Percentiles rank a stretch among this genome's conserved stretches.
Conservation (phyloP, 2,113 vertebrate genomes). For the Apeltes quadracus region DNA sequence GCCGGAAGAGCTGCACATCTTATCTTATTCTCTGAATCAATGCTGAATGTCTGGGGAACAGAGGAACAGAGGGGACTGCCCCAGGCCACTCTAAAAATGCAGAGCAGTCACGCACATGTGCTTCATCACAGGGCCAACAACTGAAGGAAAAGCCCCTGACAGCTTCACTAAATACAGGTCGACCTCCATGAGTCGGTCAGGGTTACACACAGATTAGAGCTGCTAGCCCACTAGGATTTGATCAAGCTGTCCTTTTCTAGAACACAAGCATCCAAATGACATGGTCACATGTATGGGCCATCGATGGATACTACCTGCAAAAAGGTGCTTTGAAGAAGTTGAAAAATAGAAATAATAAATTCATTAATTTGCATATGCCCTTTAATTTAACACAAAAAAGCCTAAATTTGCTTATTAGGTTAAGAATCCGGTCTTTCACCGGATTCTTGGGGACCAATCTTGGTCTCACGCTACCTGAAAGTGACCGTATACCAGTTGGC, state of each 20-base stretch:
- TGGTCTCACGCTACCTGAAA: no score
- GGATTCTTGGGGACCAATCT: no score
- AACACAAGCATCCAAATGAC: background rate
- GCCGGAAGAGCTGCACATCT: conserved; percentile 45
- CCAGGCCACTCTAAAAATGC: conserved; percentile 55
- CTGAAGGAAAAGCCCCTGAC: conserved; percentile 41
- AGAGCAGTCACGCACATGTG: conserved; percentile 78
- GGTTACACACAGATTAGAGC: background rate
- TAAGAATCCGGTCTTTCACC: no score
- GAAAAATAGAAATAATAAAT: background rate
- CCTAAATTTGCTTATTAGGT: no score
- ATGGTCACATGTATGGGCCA: no score
- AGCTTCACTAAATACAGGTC: conserved; percentile 36
- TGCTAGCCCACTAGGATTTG: background rate
- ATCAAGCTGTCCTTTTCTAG: background rate
- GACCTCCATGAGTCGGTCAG: background rate
- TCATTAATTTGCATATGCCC: background rate
- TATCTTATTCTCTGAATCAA: conserved; percentile 62
- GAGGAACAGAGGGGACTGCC: conserved; percentile 54
- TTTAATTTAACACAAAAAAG: background rate
- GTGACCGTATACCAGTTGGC: background rate
- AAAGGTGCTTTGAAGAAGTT: background rate
- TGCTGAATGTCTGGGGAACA: conserved; percentile 51
- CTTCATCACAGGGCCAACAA: conserved; percentile 73
- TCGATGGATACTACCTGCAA: background rate